Evolutionary conservation across 2,113 vertebrate genomes (phyloP).

Genomic region (Anguilla rostrata): DNA sequence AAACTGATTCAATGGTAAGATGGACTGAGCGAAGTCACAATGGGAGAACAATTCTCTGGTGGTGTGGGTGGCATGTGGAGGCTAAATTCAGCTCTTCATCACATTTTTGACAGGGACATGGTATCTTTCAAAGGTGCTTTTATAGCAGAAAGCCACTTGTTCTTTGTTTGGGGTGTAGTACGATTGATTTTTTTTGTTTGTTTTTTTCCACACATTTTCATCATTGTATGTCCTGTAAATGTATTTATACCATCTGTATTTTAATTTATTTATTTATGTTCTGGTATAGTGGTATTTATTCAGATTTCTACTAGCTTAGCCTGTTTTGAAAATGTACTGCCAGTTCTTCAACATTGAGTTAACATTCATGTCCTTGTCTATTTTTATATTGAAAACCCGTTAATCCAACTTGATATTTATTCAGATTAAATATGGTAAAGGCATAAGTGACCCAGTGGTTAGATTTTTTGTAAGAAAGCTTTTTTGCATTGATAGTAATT

Average conservation of each 20-base stretch:
- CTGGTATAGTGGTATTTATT: constrained; percentile 70
- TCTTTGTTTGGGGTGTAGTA: constrained; percentile 41
- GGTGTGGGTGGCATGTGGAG: constrained; percentile 8
- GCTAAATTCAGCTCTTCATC: constrained; percentile 2
- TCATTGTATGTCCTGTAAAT: constrained; percentile 65
- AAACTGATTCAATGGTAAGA: constrained; percentile 37
- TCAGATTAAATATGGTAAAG: constrained; percentile 19
- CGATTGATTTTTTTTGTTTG: constrained; percentile 47
- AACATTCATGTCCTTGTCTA: not conserved
- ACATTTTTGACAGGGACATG: constrained; percentile 31
- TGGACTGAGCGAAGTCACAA: constrained; percentile 42
- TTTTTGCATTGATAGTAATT: not conserved
- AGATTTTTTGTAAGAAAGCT: not conserved
- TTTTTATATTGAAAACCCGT: constrained; percentile 16
- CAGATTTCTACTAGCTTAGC: constrained; percentile 63
- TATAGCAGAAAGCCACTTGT: constrained; percentile 48
- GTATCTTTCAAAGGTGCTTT: constrained; percentile 36
- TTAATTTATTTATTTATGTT: constrained; percentile 79
- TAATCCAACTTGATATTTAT: constrained; percentile 8
- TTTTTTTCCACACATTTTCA: constrained; percentile 58
- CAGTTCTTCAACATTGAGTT: constrained; percentile 30
- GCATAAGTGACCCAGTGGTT: not conserved
- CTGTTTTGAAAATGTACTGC: constrained; percentile 58
- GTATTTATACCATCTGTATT: constrained; percentile 64
- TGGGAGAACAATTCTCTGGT: constrained; percentile 30